Base-by-base conservation (phyloP, 2,888 invertebrate genomes). In the Entomobrya multifasciata region DNA sequence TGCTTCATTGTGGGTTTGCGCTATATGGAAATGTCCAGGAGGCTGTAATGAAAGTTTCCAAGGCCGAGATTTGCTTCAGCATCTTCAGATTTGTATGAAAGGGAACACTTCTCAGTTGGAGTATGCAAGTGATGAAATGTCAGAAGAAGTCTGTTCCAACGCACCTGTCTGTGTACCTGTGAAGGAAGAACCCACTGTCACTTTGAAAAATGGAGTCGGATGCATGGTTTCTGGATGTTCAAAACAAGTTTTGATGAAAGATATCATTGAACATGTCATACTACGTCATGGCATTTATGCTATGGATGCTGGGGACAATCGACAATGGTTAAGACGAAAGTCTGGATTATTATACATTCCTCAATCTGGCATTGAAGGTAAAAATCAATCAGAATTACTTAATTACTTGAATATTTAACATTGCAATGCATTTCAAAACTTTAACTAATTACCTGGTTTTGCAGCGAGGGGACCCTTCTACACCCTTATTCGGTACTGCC, bases 1-100 rank as follows among this genome's bases (percentile, higher is more conserved):
- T 44, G 13, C 44, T 17, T 13, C 77, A 0, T 3, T 60, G 1
- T 77, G 77, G 77, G 20, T 60, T 57, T 60, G 60, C 13, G 15
- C 60, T 8, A 20, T 8, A 8, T 77, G 77, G 77, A 36, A 41
- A 27, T 77, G 77, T 44, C 77, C 77, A 22, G 3, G 4, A 6
- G 41, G 52, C 0, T 77, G 77, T 22, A 41, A 57, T 0, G 17
- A 5, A 1, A 6, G 8, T 13, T 17, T 60, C 0, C 36, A 60
- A 30, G 77, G 77, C 0, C 25, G 0, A 3, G 77, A 77, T 8
- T 25, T 77, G 13, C 25, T 44, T 22, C 15, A 1, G 0, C 77
- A 77, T 60, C 0, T 44, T 0, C 10, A 0, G 1, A 15, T 20
- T 20, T 77, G 77, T 15, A 44, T 15, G 67, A 5, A 2, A 10